Conservation (phyloP, 2,113 vertebrate species). For the Planiliza haematocheilus region DNA sequence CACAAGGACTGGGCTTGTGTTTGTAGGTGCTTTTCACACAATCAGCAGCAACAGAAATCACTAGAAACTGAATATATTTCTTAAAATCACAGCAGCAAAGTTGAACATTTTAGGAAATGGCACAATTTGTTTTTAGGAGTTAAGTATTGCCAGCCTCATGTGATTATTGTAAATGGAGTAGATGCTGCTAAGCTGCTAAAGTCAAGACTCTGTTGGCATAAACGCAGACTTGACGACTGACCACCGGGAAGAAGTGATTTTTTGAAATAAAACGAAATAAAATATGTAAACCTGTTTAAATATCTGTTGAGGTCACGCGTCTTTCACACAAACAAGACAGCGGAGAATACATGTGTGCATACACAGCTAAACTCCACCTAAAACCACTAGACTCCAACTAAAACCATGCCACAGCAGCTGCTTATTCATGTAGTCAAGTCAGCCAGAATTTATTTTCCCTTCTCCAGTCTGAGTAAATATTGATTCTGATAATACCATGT, state of each 20-base stretch:
- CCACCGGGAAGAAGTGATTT: no score
- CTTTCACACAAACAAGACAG: no score
- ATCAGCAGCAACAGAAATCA: conserved; percentile 23
- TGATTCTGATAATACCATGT: not conserved
- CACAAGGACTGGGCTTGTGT: conserved; percentile 7
- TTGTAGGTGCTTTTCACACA: conserved; percentile 17
- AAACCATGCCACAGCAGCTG: not conserved
- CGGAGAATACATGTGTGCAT: no score
- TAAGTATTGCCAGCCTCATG: not conserved
- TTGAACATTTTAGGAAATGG: not conserved
- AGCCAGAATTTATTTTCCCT: not conserved
- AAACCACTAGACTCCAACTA: no score
- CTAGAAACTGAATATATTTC: conserved; percentile 23
- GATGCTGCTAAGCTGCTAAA: not conserved
- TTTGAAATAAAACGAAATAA: no score
- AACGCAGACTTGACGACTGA: no score
- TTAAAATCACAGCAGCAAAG: conserved; percentile 3
- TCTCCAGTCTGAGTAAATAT: not conserved
- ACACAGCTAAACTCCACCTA: no score
- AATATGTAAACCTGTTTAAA: no score
- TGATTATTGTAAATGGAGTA: not conserved
- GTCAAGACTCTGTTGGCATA: no score
- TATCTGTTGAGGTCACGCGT: no score
- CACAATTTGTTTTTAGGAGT: not conserved
- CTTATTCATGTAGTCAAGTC: not conserved